Evolutionary conservation across 2,888 invertebrate species (phyloP).

Genomic region (Lycophotia porphyrea): DNA sequence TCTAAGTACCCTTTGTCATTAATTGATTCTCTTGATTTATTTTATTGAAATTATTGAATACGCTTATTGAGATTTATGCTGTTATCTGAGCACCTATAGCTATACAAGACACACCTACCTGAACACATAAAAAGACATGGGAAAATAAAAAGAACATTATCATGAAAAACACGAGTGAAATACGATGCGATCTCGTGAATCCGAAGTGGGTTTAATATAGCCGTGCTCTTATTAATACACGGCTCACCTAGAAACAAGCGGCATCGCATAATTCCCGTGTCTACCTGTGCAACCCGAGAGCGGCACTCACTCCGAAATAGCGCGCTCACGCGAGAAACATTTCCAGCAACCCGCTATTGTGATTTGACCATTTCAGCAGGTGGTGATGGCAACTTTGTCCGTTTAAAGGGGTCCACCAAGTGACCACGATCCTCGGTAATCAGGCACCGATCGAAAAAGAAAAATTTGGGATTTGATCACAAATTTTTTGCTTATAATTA

Average conservation of each 20-base stretch:
- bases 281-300: conserved; percentile 79
- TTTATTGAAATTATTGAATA: background rate
- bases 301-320: conserved; percentile 77
- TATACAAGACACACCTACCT: background rate
- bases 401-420: too few species aligned
- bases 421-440: too few species aligned
- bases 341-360: conserved; percentile 71
- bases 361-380: too few species aligned
- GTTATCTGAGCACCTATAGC: background rate
- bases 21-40: background rate
- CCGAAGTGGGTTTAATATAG: conserved; percentile 80
- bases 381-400: too few species aligned
- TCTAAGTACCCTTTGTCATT: background rate
- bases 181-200: conserved; percentile 78
- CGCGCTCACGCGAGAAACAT: conserved; percentile 70
- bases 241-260: conserved; percentile 78
- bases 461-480: conserved; percentile 61
- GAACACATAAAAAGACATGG: background rate
- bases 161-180: conserved; percentile 71
- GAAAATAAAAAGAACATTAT: conserved; percentile 33
- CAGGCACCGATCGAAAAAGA: too few species aligned
- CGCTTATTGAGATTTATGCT: conserved; percentile 3
- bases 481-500: conserved; percentile 48
- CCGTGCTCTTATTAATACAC: conserved; percentile 81
- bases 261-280: conserved; percentile 74